These are phyloP conservation scores for Crambe crambe DNA, from an alignment of 37 sponge, comb jelly and placozoan genomes.

Conservation along the genomic window DNA sequence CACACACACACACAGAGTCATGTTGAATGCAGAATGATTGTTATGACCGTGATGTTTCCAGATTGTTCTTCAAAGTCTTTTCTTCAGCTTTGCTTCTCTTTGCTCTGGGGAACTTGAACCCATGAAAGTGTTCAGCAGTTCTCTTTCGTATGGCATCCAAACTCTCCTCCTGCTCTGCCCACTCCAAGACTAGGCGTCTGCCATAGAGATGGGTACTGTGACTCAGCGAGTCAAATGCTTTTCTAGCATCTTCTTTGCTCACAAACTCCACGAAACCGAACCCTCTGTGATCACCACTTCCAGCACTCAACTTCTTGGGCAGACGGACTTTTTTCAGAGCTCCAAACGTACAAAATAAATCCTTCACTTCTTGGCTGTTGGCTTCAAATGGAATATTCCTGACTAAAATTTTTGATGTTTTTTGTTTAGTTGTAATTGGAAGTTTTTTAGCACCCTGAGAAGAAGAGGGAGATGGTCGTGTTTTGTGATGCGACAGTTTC, in stretches of 20 bases:
- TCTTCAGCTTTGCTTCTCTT: constrained; percentile 27
- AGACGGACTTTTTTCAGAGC: constrained; percentile 86
- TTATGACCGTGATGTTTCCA: too few species aligned
- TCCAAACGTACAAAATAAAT: constrained; percentile 89
- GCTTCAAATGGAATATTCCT: constrained; percentile 97
- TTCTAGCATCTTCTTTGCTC: constrained; percentile 82
- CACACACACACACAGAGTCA: too few species aligned
- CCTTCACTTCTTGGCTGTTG: constrained; percentile 74
- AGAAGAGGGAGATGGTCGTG: background rate
- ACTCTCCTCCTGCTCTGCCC: constrained; percentile 92
- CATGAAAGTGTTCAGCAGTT: constrained; percentile 84
- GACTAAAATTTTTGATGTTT: constrained; percentile 79
- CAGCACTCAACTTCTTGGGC: constrained; percentile 78
- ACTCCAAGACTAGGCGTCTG: constrained; percentile 92
- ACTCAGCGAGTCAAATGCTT: constrained; percentile 82
- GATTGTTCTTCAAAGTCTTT: background rate
- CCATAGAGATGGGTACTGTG: constrained; percentile 97
- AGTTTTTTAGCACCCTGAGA: background rate
- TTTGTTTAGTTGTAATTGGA: constrained; percentile 26
- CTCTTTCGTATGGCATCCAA: constrained; percentile 79
- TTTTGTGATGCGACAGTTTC: constrained; percentile 62
- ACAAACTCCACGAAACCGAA: constrained; percentile 95
- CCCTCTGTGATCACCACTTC: constrained; percentile 83
- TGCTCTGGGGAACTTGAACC: background rate
- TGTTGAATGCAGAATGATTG: too few species aligned